These are phyloP conservation scores for Neomonachus schauinslandi DNA, from an alignment of 2,113 vertebrate genomes.

Conservation along the genomic window DNA sequence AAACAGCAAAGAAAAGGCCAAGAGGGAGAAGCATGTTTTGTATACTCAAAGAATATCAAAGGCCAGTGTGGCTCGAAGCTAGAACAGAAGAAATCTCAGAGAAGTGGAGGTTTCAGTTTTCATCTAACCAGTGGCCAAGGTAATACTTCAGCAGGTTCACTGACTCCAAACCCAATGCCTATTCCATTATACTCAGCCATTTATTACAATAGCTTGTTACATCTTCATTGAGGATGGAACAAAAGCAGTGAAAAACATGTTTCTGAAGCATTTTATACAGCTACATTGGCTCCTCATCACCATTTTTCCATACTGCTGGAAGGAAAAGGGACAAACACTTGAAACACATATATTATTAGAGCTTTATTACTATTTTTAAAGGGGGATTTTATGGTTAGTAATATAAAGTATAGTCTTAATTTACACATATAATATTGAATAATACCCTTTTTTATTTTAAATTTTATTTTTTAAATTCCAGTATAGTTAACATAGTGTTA, in stretches of 20 bases:
- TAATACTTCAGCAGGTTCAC: background rate
- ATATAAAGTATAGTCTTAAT: conserved; percentile 1
- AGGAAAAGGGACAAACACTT: background rate
- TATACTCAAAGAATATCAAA: background rate
- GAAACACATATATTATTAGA: background rate
- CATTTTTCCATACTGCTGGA: background rate
- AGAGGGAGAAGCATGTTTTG: background rate
- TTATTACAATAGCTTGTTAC: background rate
- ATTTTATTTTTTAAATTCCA: background rate
- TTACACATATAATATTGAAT: background rate
- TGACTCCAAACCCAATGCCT: background rate
- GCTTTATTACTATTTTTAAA: conserved; percentile 4
- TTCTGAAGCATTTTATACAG: background rate
- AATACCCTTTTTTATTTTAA: background rate
- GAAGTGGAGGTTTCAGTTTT: background rate
- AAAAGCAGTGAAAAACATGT: conserved; percentile 4
- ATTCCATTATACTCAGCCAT: background rate
- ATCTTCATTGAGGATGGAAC: background rate
- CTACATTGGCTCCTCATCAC: background rate
- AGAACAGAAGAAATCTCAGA: background rate
- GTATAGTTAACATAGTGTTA: background rate
- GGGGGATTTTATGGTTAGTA: background rate
- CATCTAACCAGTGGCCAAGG: background rate
- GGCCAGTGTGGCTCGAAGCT: background rate
- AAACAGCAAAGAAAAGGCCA: background rate